Evolutionary conservation across 2,888 invertebrate species (phyloP).

Genomic region (Cerastoderma edule): DNA sequence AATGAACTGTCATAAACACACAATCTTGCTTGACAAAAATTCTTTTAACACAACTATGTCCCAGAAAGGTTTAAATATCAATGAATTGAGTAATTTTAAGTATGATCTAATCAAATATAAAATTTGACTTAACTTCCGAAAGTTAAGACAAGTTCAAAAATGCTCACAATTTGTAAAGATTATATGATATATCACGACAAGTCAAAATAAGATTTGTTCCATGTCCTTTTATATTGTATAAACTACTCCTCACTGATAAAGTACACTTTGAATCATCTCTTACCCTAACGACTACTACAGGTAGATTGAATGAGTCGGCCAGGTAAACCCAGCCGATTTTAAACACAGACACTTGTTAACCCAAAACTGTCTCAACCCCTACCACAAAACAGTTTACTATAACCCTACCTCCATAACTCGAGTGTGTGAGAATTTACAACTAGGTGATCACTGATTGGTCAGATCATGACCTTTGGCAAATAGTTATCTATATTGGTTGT

Average conservation of each 20-base stretch:
- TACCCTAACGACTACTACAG: not conserved
- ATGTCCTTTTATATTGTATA: not conserved
- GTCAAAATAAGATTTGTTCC: not conserved
- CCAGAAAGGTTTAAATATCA: too few relatives aligned
- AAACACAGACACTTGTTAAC: constrained; percentile 25
- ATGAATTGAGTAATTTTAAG: too few relatives aligned
- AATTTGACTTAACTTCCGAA: too few relatives aligned
- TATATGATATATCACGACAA: too few relatives aligned
- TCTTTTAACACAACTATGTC: too few relatives aligned
- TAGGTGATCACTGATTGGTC: constrained; percentile 24
- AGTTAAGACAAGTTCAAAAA: too few relatives aligned
- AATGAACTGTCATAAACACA: too few relatives aligned
- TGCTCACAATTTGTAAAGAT: too few relatives aligned
- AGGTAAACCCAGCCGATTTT: constrained; percentile 15
- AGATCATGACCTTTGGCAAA: constrained; percentile 23
- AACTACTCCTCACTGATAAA: not conserved
- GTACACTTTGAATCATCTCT: not conserved
- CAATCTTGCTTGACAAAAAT: too few relatives aligned
- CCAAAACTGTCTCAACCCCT: constrained; percentile 4
- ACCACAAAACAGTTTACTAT: constrained; percentile 6
- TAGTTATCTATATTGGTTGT: constrained; percentile 7
- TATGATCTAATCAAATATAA: too few relatives aligned
- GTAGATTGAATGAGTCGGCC: constrained; percentile 11
- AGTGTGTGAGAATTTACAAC: constrained; percentile 29
- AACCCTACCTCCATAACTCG: constrained; percentile 4